Evolutionary conservation across 2,113 vertebrate genomes (phyloP), one percentile per base, ranked within the genome.

Genomic region (Myanophis thanlyinensis): DNA sequence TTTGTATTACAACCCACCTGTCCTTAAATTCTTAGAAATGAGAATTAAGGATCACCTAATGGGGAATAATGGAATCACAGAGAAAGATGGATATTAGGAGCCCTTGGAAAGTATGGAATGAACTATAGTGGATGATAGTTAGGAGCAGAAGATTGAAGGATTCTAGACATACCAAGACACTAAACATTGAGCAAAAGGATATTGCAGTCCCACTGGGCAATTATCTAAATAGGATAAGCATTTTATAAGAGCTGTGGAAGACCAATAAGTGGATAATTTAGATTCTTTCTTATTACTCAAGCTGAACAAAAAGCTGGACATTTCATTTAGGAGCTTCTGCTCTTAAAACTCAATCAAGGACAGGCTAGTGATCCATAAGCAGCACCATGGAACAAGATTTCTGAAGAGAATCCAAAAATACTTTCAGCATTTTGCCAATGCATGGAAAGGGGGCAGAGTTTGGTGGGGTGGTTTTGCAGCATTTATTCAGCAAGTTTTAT

Each of bases 401-500:
- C 89, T 94, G 85, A 30, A 91, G 92, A 96, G 95, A 94, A 94
- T 91, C 91, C 94, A 91, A 96, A 96, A 95, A 95, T 95, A 94
- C 87, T 93, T 56, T 0, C 27, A 2, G 6, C 90, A 94, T 93
- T 95, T 90, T 93, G 92, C 93, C 91, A 90, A 95, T 90, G 67
- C 91, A 87, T 84, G 1, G 92, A 1, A 5, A 85, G 94, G 67
- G 91, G 90, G 92, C 89, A 91, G 91, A 94, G 91, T 91, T 95
- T 0, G 48, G 91, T 93, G 93, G 94, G 92, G 96, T 93, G 95
- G 40, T 49, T 95, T 96, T 2, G 15, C 91, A 3, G 0, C 5
- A 93, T 97, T 94, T 93, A 97, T 97, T 97, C 97, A 89, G 91
- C 96, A 93, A 94, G 95, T 95, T 95, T 96, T 95, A 92, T 94